These are phyloP conservation scores for Ips typographus DNA, from an alignment of 1,140 invertebrate species.

Conservation along the genomic window DNA sequence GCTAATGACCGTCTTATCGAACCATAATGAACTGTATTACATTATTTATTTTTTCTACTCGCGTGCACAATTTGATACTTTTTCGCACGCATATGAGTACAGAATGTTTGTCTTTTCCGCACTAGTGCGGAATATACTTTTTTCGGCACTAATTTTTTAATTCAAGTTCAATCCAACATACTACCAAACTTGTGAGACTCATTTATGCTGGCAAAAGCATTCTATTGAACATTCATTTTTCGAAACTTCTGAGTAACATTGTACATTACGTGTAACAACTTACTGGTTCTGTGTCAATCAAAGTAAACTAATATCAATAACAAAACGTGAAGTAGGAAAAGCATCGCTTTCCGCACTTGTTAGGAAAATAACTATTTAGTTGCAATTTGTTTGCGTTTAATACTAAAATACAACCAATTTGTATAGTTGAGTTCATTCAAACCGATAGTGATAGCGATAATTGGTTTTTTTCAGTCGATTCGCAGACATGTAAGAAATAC, in stretches of 20 bases:
- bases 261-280: too few relatives aligned
- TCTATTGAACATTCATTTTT: background rate
- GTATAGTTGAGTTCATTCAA: background rate
- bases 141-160: too few relatives aligned
- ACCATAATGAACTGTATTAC: too few relatives aligned
- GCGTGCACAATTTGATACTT: too few relatives aligned
- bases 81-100: too few relatives aligned
- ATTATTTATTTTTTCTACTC: background rate
- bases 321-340: background rate
- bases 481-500: too few relatives aligned
- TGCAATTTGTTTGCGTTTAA: background rate
- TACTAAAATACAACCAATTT: background rate
- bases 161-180: too few relatives aligned
- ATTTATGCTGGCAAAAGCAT: background rate
- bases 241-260: too few relatives aligned
- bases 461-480: too few relatives aligned
- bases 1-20: background rate
- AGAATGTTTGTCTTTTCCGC: too few relatives aligned
- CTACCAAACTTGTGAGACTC: background rate
- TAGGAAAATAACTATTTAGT: background rate
- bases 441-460: background rate
- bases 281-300: background rate
- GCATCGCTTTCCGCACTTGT: too few relatives aligned
- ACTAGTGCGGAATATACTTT: too few relatives aligned
- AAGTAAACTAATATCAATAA: background rate